Evolutionary conservation across 2,888 invertebrate genomes (phyloP).

Genomic region (Drosophila parthenogenetica): DNA sequence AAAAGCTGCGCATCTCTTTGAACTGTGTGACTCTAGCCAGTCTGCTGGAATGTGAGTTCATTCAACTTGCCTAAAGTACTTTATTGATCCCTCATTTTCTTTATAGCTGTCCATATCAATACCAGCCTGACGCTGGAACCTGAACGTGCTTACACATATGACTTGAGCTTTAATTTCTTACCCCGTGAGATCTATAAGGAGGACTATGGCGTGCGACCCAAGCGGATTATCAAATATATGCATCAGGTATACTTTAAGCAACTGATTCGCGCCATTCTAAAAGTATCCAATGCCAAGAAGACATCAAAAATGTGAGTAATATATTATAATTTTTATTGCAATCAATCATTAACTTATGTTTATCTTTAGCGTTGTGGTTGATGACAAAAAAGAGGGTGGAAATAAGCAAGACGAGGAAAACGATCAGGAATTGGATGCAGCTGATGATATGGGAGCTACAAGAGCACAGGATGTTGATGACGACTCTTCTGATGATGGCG

Average conservation of each 20-base stretch:
- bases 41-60: conserved; percentile 88
- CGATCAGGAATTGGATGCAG: conserved; percentile 83
- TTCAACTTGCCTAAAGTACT: background rate
- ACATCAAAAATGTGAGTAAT: conserved; percentile 72
- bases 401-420: conserved; percentile 80
- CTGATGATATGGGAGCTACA: conserved; percentile 78
- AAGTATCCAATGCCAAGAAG: conserved; percentile 86
- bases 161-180: conserved; percentile 90
- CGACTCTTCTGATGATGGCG: conserved; percentile 83
- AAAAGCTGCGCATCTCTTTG: conserved; percentile 89
- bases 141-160: conserved; percentile 88
- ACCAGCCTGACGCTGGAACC: conserved; percentile 86
- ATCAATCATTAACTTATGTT: background rate
- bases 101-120: conserved; percentile 81
- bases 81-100: background rate
- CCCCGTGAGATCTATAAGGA: conserved; percentile 90
- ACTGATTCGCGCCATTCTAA: conserved; percentile 88
- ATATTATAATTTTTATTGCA: fast-evolving
- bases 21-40: conserved; percentile 92
- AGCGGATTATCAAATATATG: conserved; percentile 90
- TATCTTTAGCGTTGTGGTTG: conserved; percentile 84
- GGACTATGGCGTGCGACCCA: conserved; percentile 90
- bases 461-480: conserved; percentile 70
- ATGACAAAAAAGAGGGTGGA: conserved; percentile 76
- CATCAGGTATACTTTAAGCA: conserved; percentile 89